These are phyloP conservation scores for Anguilla marmorata DNA, from an alignment of 2,797 vertebrate genomes.

Conservation along the genomic window DNA sequence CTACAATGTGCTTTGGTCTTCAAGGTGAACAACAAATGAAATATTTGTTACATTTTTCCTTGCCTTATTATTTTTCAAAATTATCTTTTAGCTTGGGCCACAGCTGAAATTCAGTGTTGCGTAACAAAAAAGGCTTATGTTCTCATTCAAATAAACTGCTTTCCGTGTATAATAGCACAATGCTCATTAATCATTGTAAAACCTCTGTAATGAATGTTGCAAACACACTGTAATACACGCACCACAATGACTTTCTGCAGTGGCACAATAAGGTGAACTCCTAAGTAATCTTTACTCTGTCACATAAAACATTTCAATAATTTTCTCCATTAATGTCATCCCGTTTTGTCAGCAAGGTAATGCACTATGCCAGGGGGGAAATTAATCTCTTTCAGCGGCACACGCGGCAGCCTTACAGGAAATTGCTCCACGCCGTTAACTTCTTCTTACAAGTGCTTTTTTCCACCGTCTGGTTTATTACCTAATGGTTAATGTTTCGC, in stretches of 20 bases:
- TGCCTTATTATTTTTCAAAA: no score
- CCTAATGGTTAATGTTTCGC: not conserved
- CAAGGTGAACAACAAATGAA: not conserved
- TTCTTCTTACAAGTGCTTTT: not conserved
- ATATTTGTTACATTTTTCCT: no score
- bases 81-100: no score
- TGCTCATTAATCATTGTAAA: not conserved
- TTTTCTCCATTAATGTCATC: not conserved
- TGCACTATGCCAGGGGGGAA: not conserved
- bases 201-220: not conserved
- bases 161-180: no score
- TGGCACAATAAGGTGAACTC: not conserved
- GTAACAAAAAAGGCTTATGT: no score
- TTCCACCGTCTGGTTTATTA: not conserved
- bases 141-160: no score
- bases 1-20: not conserved
- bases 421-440: not conserved
- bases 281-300: not conserved
- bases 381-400: not conserved
- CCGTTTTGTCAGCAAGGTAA: not conserved
- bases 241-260: not conserved
- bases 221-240: not conserved
- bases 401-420: not conserved
- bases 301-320: not conserved
- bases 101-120: no score